Evolutionary conservation across 2,888 invertebrate species (phyloP).

Genomic region (Entomobrya proxima): DNA sequence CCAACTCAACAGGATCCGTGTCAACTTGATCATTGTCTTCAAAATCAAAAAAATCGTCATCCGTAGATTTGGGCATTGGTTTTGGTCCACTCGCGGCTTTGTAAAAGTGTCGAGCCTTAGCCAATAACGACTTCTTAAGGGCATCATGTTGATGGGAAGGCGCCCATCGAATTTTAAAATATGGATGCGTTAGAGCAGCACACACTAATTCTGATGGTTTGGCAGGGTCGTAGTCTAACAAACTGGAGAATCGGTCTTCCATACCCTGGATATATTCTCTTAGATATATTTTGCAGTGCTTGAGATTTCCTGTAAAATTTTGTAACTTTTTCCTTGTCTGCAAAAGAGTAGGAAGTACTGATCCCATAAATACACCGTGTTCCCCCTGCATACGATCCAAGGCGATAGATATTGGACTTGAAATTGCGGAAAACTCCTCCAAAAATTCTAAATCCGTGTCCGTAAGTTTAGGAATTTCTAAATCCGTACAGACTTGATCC

Average conservation of each 20-base stretch:
- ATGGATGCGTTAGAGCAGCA: background rate
- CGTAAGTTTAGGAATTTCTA: background rate
- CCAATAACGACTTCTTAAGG: background rate
- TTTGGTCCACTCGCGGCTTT: background rate
- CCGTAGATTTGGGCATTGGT: background rate
- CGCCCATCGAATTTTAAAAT: constrained; percentile 15
- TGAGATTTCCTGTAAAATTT: background rate
- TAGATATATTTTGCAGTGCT: background rate
- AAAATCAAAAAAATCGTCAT: background rate
- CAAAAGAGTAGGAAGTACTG: background rate
- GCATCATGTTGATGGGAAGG: background rate
- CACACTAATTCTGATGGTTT: background rate
- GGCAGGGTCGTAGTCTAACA: background rate
- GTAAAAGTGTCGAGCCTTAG: background rate
- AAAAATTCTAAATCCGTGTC: constrained; percentile 5
- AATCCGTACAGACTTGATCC: background rate
- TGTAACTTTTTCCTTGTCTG: background rate
- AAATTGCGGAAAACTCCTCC: background rate
- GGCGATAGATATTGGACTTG: background rate
- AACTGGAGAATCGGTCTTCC: background rate
- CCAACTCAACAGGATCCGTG: background rate
- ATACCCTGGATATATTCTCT: background rate
- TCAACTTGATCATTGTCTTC: background rate
- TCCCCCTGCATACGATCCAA: constrained; percentile 42
- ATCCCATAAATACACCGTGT: constrained; percentile 3